phyloP scores from a whole-genome alignment of 2,113 vertebrate species.

The Tichodroma muraria region DNA sequence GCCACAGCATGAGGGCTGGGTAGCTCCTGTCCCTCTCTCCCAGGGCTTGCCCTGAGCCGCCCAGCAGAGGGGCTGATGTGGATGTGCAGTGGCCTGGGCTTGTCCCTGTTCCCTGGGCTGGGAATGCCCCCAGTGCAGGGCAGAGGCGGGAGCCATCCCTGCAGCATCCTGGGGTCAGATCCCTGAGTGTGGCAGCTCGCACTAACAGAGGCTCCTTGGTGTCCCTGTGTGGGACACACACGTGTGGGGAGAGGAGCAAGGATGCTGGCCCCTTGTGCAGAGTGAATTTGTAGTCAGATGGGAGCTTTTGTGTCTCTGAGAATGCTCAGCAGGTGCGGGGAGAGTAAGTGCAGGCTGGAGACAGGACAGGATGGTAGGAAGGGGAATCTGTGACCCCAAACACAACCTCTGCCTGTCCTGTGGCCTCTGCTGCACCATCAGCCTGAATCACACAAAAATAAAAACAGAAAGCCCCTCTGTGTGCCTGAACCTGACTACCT shows the following conservation, averaged over 20 bases:
- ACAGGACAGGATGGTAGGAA: not conserved
- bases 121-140: not conserved
- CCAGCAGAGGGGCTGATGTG: not conserved
- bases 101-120: not conserved
- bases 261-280: not conserved
- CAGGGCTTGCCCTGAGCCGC: not conserved
- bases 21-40: not conserved
- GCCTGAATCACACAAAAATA: not conserved
- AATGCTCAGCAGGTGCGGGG: not conserved
- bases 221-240: rapidly evolving
- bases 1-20: rapidly evolving
- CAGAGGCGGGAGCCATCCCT: no score
- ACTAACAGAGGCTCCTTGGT: rapidly evolving
- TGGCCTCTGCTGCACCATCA: not conserved
- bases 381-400: not conserved
- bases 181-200: rapidly evolving
- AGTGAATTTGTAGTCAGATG: not conserved
- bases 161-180: not conserved
- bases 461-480: not conserved
- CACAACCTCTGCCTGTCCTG: not conserved
- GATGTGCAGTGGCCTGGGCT: not conserved
- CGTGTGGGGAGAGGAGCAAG: not conserved
- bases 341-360: not conserved
- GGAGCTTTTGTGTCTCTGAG: not conserved
- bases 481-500: not conserved